Percentiles rank a stretch among this genome's conserved stretches.
These are phyloP conservation scores for Paralichthys olivaceus DNA, from an alignment of 2,113 vertebrate genomes.

Conservation along the genomic window DNA sequence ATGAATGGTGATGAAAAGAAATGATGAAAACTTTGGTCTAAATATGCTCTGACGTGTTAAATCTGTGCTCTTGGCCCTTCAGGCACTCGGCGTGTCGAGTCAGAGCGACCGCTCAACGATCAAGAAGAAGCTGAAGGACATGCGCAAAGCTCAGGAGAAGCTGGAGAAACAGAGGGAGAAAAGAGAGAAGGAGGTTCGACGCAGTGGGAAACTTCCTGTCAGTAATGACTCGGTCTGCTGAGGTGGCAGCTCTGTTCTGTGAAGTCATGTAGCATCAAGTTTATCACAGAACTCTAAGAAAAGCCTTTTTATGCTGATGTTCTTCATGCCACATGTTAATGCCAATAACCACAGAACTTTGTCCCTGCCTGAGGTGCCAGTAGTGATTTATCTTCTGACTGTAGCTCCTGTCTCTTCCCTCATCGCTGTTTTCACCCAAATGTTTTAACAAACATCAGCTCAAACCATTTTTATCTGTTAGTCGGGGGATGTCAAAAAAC, in stretches of 20 bases:
- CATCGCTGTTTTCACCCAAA: conserved; percentile 3
- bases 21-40: not conserved
- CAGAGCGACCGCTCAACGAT: conserved; percentile 89
- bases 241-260: conserved; percentile 45
- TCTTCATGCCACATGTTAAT: conserved; percentile 1
- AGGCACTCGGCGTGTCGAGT: conserved; percentile 88
- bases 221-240: conserved; percentile 88
- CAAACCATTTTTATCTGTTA: conserved; percentile 35
- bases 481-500: not conserved
- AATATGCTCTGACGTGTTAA: not conserved
- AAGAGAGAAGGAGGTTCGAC: conserved; percentile 85
- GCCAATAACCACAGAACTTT: conserved; percentile 18
- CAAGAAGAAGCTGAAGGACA: conserved; percentile 92
- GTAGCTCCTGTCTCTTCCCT: conserved; percentile 6
- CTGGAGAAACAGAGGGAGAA: conserved; percentile 90
- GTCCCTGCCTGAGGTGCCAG: conserved; percentile 29
- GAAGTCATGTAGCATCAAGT: conserved; percentile 18
- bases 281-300: conserved; percentile 6
- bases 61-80: conserved; percentile 2
- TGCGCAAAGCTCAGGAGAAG: conserved; percentile 91
- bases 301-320: not conserved
- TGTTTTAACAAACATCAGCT: conserved; percentile 24
- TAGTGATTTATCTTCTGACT: conserved; percentile 36
- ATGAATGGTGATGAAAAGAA: not conserved
- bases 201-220: conserved; percentile 81